Evolutionary conservation across 2,888 invertebrate genomes (phyloP).

Genomic region (Spodoptera exigua): DNA sequence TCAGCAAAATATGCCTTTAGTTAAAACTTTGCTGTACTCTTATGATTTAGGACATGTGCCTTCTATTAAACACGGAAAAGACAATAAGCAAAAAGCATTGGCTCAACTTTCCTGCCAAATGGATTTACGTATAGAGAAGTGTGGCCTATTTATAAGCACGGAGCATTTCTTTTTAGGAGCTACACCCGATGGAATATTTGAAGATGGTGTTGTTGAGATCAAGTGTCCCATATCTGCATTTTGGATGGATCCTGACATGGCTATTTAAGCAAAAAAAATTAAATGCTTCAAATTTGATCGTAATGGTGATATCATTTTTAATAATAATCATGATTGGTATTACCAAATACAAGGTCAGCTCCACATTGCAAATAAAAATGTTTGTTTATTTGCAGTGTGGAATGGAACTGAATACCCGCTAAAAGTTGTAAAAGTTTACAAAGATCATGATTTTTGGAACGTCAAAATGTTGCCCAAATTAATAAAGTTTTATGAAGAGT

Average conservation of each 20-base stretch:
- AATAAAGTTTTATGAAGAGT: constrained; percentile 26
- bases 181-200: constrained; percentile 22
- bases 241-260: constrained; percentile 14
- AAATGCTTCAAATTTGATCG: constrained; percentile 18
- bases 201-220: constrained; percentile 32
- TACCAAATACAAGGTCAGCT: constrained; percentile 44
- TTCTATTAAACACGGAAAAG: constrained; percentile 25
- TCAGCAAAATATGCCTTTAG: constrained; percentile 25
- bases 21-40: constrained; percentile 12
- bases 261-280: constrained; percentile 9
- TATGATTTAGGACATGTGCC: constrained; percentile 10
- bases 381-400: constrained; percentile 34
- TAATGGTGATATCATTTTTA: constrained; percentile 3
- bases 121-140: constrained; percentile 4
- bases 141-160: constrained; percentile 14
- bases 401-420: constrained; percentile 14
- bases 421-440: constrained; percentile 12
- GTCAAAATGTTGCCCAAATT: constrained; percentile 27
- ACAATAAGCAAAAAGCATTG: constrained; percentile 21
- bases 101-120: constrained; percentile 13
- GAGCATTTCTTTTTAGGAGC: constrained; percentile 16
- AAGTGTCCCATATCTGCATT: constrained; percentile 32
- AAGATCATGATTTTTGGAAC: constrained; percentile 32
- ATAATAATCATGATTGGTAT: constrained; percentile 30
- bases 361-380: constrained; percentile 24